Evolutionary conservation across 2,797 vertebrate species (phyloP).

Genomic region (Bovichtus diacanthus): DNA sequence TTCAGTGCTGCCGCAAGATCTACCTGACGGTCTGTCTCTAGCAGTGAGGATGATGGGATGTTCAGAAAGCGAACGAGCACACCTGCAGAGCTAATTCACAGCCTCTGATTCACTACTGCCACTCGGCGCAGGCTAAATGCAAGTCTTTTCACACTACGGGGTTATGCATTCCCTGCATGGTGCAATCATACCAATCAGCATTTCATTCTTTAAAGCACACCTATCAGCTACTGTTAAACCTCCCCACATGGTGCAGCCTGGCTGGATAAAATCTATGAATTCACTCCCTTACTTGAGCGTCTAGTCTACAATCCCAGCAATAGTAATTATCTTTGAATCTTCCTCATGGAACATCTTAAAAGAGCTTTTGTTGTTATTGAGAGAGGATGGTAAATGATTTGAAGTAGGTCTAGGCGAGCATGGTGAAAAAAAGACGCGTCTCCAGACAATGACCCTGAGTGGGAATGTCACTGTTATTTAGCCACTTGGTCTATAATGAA

Average conservation of each 20-base stretch:
- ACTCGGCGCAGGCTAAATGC: slow-evolving; percentile 54
- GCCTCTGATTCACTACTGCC: slow-evolving; percentile 67
- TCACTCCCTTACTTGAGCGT: slow-evolving; percentile 11
- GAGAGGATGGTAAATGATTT: slow-evolving; percentile 30
- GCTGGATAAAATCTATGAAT: slow-evolving; percentile 32
- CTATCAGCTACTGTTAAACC: slow-evolving; percentile 44
- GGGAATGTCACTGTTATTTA: slow-evolving; percentile 49
- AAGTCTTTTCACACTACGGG: slow-evolving; percentile 60
- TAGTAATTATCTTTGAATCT: slow-evolving; percentile 42
- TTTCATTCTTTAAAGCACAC: slow-evolving; percentile 61
- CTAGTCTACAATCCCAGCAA: slow-evolving; percentile 42
- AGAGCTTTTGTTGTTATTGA: slow-evolving; percentile 27
- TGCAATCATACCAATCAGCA: slow-evolving; percentile 74
- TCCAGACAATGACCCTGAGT: slow-evolving; percentile 48
- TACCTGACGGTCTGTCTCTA: slow-evolving; percentile 69
- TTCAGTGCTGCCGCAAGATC: slow-evolving; percentile 46
- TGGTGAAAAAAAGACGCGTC: neutral
- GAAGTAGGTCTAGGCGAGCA: neutral
- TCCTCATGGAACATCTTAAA: slow-evolving; percentile 22
- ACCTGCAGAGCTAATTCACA: slow-evolving; percentile 82
- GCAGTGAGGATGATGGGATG: slow-evolving; percentile 81
- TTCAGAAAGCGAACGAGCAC: slow-evolving; percentile 70
- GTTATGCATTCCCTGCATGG: slow-evolving; percentile 54
- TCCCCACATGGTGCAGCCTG: slow-evolving; percentile 8
- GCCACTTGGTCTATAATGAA: slow-evolving; percentile 46